Evolutionary conservation across 2,113 vertebrate species (phyloP), one percentile per base, ranked within the genome.

Genomic region (Zapornia atra): DNA sequence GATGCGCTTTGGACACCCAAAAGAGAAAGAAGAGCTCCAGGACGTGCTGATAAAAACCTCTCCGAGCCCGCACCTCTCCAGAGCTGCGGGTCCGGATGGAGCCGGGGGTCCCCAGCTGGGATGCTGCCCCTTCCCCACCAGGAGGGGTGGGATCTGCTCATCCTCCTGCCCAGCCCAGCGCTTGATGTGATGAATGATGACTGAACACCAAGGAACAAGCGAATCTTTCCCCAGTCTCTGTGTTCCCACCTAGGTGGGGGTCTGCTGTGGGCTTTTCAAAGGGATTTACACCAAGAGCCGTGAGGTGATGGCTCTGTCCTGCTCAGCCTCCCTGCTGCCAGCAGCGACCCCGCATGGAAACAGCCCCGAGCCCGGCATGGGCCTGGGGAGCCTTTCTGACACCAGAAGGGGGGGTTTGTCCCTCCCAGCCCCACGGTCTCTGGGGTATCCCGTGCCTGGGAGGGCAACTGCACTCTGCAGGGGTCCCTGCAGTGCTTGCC

Each of bases 31-130:
- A 11, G 9, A 20, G 4, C 7, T 0, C 10, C 31, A 0, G 31
- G 6, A 3, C 13, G 73, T 34, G 0, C 36, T 1, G 64, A 3
- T 3, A 17, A 22, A 22, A 3, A 14, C 4, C 1, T 28, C 44
- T 0, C 44, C 44, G 44, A 44, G 9, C 10, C n/a, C 33, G 12
- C 44, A 46, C 7, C 22, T 11, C 15, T 36, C 11, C 75, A 22
- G 12, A 12, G 42, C 11, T 7, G 71, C 50, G 34, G 15, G 38
- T 3, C 33, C 3, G 68, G 54, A 65, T 3, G 68, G 54, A 69
- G 76, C 29, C 16, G 48, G 9, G 25, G 8, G 44, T 69, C 25
- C 15, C 13, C 82, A 10, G 42, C 28, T 1, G 33, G 29, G 36
- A 17, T 7, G 60, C 75, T 85, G 65, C 40, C 57, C 44, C 16